Base-by-base conservation (phyloP, 2,888 invertebrate genomes). In the Panopea generosa region DNA sequence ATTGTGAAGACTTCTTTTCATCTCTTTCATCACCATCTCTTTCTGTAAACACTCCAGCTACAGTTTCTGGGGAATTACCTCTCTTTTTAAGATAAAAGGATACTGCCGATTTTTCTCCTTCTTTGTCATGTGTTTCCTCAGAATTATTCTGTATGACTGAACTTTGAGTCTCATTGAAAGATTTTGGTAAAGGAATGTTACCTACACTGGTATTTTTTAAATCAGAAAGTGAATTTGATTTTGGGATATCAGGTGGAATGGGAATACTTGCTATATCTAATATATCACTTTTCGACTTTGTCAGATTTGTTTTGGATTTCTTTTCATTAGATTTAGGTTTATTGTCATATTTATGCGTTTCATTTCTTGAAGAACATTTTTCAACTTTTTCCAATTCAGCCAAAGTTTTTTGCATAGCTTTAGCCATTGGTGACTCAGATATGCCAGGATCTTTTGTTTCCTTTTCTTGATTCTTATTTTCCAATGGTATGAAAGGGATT, bases 401-500 rank as follows among this genome's bases (percentile, higher is more conserved):
- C 22, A 80, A 59, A 33, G 80, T 76, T 57, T 67, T 76, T 53
- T 59, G 45, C 73, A 80, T 73, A n/a, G 74, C 61, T 50, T 66
- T 18, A 40, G 61, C 63, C 43, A 80, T 16, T 14, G 61, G 66
- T 11, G 72, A 73, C 27, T 26, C 20, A 4, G 11, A 4, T 11
- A 7, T 4, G 6, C 6, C 11, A 33, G 11, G 33, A 11, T 33
- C 33, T 6, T 52, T 20, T 22, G 20, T 3, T 18, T 3, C 52
- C 20, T 20, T 52, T 14, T 52, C 52, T 16, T 24, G 24, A 11
- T 33, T 33, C 11, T 33, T 38, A 50, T 26, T 70, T 57, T 73
- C 73, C 40, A 73, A 57, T 2, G 73, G 73, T 24, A 73, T 73
- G 27, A 49, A 50, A 16, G 50, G 67, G 27, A 33, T n/a, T 33